Conservation (phyloP, 2,888 invertebrate genomes). For the Torymus texanus region DNA sequence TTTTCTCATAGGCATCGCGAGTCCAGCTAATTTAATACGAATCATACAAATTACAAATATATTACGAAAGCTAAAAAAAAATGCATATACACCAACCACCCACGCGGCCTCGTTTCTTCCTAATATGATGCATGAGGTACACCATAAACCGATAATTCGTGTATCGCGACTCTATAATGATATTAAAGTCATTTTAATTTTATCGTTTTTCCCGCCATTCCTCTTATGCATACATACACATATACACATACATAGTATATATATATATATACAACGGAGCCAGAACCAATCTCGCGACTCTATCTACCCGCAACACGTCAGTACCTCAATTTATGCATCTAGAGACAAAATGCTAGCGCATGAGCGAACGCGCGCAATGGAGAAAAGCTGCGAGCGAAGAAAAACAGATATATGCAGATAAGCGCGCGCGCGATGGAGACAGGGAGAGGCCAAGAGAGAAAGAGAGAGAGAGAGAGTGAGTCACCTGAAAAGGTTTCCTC, state of each 20-base stretch:
- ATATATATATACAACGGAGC: too few species aligned
- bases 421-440: slow-evolving; percentile 27
- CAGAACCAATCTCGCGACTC: slow-evolving; percentile 34
- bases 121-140: too few species aligned
- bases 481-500: slow-evolving; percentile 48
- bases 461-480: slow-evolving; percentile 33
- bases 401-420: slow-evolving; percentile 51
- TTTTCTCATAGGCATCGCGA: too few species aligned
- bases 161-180: slow-evolving; percentile 42
- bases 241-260: too few species aligned
- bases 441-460: slow-evolving; percentile 34
- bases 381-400: slow-evolving; percentile 1
- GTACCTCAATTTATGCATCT: slow-evolving; percentile 53
- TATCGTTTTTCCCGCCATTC: slow-evolving; percentile 45
- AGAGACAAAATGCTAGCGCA: slow-evolving; percentile 49
- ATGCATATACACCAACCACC: too few species aligned
- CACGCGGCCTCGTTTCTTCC: too few species aligned
- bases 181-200: slow-evolving; percentile 53
- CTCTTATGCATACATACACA: background rate
- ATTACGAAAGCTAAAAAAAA: too few species aligned
- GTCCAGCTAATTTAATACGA: too few species aligned
- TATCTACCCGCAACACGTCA: slow-evolving; percentile 51
- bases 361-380: slow-evolving; percentile 11
- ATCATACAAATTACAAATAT: too few species aligned
- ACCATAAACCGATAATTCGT: slow-evolving; percentile 34